These are phyloP conservation scores for Tangachromis dhanisi DNA, from an alignment of 2,113 vertebrate species.

Conservation along the genomic window DNA sequence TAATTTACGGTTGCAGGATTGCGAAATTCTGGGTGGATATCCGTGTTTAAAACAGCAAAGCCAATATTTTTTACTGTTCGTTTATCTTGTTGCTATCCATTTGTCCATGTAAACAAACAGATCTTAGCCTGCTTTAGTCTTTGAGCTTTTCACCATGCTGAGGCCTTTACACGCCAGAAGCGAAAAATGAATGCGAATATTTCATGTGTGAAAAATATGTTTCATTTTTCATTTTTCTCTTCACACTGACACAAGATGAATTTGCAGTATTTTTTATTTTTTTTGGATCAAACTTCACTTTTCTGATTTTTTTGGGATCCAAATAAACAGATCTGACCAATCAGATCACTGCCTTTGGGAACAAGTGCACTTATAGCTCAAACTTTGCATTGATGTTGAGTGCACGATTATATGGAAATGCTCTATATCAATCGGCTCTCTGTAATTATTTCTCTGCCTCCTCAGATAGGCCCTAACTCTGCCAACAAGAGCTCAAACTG, in stretches of 20 bases:
- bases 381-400: neutral
- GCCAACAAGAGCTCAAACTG: neutral
- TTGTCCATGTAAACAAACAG: neutral
- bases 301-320: accelerated
- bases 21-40: neutral
- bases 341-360: neutral
- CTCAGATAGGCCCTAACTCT: neutral
- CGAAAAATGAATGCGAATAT: accelerated
- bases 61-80: neutral
- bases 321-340: neutral
- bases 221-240: no score
- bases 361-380: neutral
- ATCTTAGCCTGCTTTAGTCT: neutral
- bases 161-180: neutral
- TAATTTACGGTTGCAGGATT: neutral
- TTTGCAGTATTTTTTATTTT: accelerated
- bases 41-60: neutral
- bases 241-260: no score
- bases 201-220: neutral
- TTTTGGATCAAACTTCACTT: neutral
- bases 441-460: neutral
- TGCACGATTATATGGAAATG: neutral
- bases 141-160: neutral
- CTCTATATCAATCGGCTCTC: neutral
- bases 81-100: neutral